These are phyloP conservation scores for Nebria ingens DNA, from an alignment of 1,140 invertebrate genomes.

Conservation along the genomic window DNA sequence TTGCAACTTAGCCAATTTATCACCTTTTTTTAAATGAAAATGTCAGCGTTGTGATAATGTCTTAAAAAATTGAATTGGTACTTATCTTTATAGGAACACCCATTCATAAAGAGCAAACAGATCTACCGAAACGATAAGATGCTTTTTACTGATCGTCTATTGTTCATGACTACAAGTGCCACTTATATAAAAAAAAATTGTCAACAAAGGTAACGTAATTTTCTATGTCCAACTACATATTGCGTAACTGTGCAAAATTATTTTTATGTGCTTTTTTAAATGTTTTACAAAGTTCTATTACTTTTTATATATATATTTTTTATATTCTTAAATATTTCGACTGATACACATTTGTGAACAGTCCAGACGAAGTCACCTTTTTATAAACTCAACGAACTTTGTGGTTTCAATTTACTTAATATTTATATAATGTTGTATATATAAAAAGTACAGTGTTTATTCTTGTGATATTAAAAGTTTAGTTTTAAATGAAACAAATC, in stretches of 20 bases:
- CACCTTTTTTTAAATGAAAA: neutral
- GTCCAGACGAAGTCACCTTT: neutral
- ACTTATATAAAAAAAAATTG: neutral
- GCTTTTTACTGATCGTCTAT: neutral
- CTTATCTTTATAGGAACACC: neutral
- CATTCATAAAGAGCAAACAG: neutral
- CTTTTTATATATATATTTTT: neutral
- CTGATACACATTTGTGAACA: neutral
- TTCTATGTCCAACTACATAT: neutral
- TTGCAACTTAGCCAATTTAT: neutral
- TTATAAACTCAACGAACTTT: neutral
- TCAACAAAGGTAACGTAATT: neutral
- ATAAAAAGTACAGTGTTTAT: neutral
- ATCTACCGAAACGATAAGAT: neutral
- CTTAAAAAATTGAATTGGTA: neutral
- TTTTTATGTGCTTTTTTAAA: constrained; percentile 6
- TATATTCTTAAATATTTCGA: neutral
- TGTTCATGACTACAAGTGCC: neutral
- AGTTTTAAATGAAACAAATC: neutral
- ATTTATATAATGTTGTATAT: neutral
- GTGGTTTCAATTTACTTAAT: neutral
- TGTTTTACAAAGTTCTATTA: neutral
- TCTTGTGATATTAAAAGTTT: constrained; percentile 4
- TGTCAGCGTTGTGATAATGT: neutral
- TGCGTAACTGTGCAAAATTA: neutral